These are phyloP conservation scores for Synanthedon myopaeformis DNA, from an alignment of 2,888 invertebrate species.

Conservation along the genomic window DNA sequence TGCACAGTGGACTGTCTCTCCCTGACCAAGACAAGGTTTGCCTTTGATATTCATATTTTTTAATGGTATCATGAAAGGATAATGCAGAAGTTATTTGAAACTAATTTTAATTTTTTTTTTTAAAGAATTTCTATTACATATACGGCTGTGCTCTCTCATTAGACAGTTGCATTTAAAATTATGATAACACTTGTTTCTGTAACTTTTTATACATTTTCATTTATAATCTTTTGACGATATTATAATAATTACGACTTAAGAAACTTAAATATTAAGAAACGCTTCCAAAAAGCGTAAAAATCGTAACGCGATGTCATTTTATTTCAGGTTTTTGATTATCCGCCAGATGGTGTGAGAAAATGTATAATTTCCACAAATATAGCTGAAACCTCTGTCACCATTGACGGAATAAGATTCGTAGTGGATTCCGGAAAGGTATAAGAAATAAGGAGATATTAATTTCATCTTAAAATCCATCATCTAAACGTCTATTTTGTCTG, in stretches of 20 bases:
- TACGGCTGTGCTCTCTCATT: no score
- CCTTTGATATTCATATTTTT: neutral
- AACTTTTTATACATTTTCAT: no score
- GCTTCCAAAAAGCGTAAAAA: neutral
- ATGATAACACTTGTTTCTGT: no score
- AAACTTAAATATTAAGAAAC: no score
- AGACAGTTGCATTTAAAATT: no score
- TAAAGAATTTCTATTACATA: no score
- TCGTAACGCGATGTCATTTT: neutral
- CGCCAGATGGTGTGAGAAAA: conserved; percentile 94
- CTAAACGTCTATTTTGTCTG: neutral
- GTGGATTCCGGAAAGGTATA: conserved; percentile 93
- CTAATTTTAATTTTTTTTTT: no score
- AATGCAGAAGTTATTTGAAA: no score
- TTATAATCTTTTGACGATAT: neutral
- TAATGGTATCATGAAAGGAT: no score
- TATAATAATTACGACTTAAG: neutral
- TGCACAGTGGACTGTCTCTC: conserved; percentile 93
- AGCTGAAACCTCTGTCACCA: conserved; percentile 98
- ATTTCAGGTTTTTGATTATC: conserved; percentile 87
- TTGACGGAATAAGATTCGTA: conserved; percentile 97
- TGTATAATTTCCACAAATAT: conserved; percentile 98
- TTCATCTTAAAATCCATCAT: no score
- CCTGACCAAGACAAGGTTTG: conserved; percentile 94
- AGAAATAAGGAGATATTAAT: neutral